Evolutionary conservation across 2,888 invertebrate genomes (phyloP).

Genomic region (Microchrysa polita): DNA sequence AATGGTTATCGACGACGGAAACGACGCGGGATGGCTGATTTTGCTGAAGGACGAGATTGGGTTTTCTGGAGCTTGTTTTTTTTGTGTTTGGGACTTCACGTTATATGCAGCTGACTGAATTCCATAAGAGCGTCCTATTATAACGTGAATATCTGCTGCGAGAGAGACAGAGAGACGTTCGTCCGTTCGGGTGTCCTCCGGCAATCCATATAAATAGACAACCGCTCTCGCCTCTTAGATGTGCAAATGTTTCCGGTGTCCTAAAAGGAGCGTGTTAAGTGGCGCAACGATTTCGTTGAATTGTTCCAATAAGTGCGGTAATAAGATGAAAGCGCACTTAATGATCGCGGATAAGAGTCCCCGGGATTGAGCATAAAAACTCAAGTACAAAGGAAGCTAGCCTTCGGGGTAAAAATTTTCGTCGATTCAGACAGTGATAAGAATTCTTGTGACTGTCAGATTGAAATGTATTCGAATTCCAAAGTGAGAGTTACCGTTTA

Average conservation of each 20-base stretch:
- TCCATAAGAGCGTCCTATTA: constrained; percentile 20
- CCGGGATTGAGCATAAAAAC: constrained; percentile 7
- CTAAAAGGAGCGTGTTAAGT: constrained; percentile 32
- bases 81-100: constrained; percentile 1
- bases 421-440: constrained; percentile 10
- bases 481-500: too few species aligned
- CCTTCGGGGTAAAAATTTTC: neutral
- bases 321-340: constrained; percentile 46
- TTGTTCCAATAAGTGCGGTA: constrained; percentile 47
- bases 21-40: neutral
- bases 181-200: constrained; percentile 7
- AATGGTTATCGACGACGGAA: constrained; percentile 32
- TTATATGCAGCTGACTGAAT: constrained; percentile 43
- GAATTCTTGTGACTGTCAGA: constrained; percentile 3
- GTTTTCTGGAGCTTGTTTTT: too few species aligned
- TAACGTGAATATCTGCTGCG: constrained; percentile 14
- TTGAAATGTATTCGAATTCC: too few species aligned
- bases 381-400: neutral
- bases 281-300: constrained; percentile 38
- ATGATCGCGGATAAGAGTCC: constrained; percentile 32
- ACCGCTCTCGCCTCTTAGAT: neutral
- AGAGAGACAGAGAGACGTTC: neutral
- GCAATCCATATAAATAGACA: constrained; percentile 17
- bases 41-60: neutral
- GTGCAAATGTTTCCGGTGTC: constrained; percentile 3